A percentile compares a stretch with the other conserved stretches of the same genome.
phyloP scores from a whole-genome alignment of 1,140 invertebrate species.

The Sitobion miscanthi region DNA sequence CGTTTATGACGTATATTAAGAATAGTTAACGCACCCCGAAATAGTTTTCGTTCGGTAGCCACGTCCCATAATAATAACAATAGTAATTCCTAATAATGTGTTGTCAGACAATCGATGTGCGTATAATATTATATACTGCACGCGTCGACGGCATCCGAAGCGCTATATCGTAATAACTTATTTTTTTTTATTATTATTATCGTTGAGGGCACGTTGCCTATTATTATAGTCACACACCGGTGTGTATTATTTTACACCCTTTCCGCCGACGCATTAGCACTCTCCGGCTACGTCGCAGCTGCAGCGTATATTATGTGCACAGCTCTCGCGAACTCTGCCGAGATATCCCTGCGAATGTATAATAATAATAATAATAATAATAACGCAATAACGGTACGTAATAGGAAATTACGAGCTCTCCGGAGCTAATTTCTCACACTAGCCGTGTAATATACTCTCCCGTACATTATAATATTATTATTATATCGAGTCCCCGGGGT shows the following conservation, averaged over 20 bases:
- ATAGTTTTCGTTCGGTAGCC: not conserved
- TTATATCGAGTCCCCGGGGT: not conserved
- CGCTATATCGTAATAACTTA: not conserved
- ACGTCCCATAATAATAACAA: not conserved
- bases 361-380: conserved; percentile 10
- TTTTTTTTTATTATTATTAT: not conserved
- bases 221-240: conserved; percentile 5
- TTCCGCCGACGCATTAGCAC: not conserved
- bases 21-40: not conserved
- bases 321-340: not conserved
- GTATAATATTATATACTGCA: not conserved
- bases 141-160: not conserved
- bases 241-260: not conserved
- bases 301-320: not conserved
- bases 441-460: not conserved
- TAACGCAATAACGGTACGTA: conserved; percentile 8
- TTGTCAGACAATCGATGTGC: not conserved
- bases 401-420: conserved; percentile 25
- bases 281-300: not conserved
- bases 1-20: too few species aligned
- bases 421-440: conserved; percentile 14
- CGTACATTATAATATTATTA: not conserved
- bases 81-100: not conserved
- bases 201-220: not conserved
- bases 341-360: not conserved